Evolutionary conservation across 2,113 vertebrate genomes (phyloP).

Genomic region (Azemiops feae): DNA sequence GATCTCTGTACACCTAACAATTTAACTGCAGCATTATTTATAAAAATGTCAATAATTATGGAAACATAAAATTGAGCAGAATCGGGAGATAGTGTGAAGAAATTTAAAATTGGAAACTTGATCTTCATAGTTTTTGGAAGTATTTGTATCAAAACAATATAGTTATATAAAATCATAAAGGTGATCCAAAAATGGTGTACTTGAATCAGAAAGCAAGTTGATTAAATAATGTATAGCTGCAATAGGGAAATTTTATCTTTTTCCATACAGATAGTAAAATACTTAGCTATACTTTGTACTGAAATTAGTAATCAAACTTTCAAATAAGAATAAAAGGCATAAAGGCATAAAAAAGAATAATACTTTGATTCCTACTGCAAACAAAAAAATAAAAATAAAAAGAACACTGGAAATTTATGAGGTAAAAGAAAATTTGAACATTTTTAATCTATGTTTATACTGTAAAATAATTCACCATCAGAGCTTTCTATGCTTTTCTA

Average conservation of each 20-base stretch:
- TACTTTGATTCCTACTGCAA: background rate
- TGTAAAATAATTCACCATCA: background rate
- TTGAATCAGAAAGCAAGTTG: background rate
- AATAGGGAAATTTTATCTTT: background rate
- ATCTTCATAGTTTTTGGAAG: background rate
- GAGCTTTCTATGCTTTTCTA: background rate
- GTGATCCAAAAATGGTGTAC: background rate
- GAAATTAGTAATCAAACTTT: background rate
- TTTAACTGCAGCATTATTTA: constrained; percentile 23
- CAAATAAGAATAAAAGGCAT: background rate
- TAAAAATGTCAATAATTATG: constrained; percentile 24
- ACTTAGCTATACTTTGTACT: background rate
- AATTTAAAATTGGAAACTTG: background rate
- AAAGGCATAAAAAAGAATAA: background rate
- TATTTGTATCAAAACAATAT: background rate
- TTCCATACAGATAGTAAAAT: background rate
- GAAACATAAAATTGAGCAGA: fast-evolving
- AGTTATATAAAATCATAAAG: background rate
- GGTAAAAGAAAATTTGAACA: background rate
- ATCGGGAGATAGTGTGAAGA: background rate
- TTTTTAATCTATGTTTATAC: background rate
- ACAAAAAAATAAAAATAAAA: background rate
- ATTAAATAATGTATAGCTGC: background rate
- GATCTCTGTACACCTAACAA: background rate
- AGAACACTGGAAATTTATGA: background rate